Evolutionary conservation across 2,888 invertebrate species (phyloP).

Genomic region (Chrysodeixis includens): DNA sequence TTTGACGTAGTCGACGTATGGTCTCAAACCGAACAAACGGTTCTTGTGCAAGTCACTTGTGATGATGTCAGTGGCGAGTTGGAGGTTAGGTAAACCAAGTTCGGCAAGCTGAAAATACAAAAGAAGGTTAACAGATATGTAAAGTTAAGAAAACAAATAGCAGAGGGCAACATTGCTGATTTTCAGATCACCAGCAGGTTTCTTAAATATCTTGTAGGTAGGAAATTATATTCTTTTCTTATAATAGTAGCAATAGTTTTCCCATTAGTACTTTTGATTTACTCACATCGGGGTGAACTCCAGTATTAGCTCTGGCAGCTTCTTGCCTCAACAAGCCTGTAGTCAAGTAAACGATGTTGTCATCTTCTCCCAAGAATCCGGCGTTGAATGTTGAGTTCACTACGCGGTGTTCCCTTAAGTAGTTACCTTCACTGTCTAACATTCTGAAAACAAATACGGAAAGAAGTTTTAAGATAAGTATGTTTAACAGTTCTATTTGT

Average conservation of each 20-base stretch:
- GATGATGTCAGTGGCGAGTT: constrained; percentile 10
- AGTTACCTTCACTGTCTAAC: constrained; percentile 59
- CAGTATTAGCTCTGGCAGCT: constrained; percentile 36
- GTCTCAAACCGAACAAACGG: constrained; percentile 17
- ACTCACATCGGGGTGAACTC: constrained; percentile 56
- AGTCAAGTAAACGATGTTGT: constrained; percentile 56
- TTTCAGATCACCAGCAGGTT: too few species aligned
- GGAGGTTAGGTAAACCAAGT: constrained; percentile 15
- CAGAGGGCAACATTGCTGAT: too few species aligned
- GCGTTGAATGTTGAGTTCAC: constrained; percentile 65
- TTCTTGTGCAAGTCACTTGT: constrained; percentile 30
- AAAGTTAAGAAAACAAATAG: too few species aligned
- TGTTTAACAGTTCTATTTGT: too few species aligned
- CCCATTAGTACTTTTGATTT: too few species aligned
- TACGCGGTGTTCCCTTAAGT: constrained; percentile 56
- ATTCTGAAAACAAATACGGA: constrained; percentile 52
- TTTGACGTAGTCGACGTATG: constrained; percentile 18
- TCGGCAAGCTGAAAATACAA: constrained; percentile 10
- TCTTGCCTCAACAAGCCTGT: constrained; percentile 50
- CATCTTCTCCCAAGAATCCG: constrained; percentile 55
- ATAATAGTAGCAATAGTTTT: too few species aligned
- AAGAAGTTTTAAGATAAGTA: too few species aligned
- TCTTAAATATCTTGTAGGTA: too few species aligned
- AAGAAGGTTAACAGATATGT: too few species aligned
- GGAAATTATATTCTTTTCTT: too few species aligned